phyloP scores from a whole-genome alignment of 2,113 vertebrate genomes.

The Gasterosteus aculeatus region DNA sequence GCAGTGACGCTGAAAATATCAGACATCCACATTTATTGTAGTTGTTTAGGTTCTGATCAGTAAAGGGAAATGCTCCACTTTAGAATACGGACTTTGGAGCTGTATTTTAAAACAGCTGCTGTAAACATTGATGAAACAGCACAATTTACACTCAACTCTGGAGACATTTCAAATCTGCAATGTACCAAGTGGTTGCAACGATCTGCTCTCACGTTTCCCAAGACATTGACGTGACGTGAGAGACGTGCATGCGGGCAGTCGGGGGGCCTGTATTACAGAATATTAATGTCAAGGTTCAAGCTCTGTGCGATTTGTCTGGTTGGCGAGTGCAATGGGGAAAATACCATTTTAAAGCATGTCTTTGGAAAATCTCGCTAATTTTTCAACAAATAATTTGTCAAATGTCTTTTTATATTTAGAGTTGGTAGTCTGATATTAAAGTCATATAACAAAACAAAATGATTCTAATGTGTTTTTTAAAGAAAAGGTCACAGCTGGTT shows the following conservation, averaged over 20 bases:
- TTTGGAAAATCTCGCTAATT: no score
- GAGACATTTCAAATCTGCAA: slow-evolving; percentile 7
- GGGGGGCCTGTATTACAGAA: slow-evolving; percentile 36
- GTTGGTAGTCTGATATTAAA: neutral
- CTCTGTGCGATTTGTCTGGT: neutral
- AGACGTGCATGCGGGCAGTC: neutral
- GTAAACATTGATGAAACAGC: slow-evolving; percentile 13
- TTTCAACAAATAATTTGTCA: neutral
- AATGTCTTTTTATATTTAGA: no score
- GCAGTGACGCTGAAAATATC: slow-evolving; percentile 2
- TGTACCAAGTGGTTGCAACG: slow-evolving; percentile 10
- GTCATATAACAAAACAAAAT: neutral
- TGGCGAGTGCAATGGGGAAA: neutral
- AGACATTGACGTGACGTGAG: slow-evolving; percentile 20
- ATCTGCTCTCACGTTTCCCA: slow-evolving; percentile 59
- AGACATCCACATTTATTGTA: neutral
- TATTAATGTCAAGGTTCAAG: slow-evolving; percentile 27
- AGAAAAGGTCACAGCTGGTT: neutral
- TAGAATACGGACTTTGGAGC: slow-evolving; percentile 15
- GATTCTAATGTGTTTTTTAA: neutral
- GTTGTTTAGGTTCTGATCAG: neutral
- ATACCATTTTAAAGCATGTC: neutral
- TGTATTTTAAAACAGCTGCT: neutral
- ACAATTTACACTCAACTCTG: slow-evolving; percentile 1
- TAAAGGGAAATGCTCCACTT: neutral